Percentiles rank a stretch among this genome's conserved stretches.
Evolutionary conservation across 2,888 invertebrate species (phyloP).

Genomic region (Cephus rjabovi): DNA sequence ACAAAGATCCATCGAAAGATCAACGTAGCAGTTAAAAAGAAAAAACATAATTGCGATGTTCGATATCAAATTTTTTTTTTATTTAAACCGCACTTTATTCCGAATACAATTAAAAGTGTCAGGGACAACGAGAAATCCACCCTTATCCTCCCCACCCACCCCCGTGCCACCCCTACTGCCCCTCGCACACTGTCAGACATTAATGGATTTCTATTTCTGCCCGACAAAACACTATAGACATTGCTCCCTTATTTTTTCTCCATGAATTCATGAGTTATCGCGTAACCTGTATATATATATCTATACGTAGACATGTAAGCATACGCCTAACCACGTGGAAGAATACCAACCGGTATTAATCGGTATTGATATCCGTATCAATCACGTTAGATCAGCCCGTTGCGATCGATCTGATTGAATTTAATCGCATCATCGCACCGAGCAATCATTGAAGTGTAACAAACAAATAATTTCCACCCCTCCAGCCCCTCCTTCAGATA

Average conservation of each 20-base stretch:
- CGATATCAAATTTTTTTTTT: not conserved
- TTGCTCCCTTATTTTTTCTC: not conserved
- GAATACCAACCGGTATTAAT: not conserved
- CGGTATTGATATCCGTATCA: not conserved
- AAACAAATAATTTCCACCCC: not conserved
- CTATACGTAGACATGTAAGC: not conserved
- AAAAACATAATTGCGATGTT: not conserved
- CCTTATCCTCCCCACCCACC: not conserved
- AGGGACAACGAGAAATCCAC: not conserved
- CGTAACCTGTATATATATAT: no score
- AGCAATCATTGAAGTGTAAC: not conserved
- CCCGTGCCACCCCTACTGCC: not conserved
- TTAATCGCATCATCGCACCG: constrained; percentile 32
- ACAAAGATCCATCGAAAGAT: no score
- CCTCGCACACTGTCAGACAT: not conserved
- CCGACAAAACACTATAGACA: not conserved
- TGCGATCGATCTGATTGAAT: constrained; percentile 31
- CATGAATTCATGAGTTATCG: no score
- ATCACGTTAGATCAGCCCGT: constrained; percentile 29
- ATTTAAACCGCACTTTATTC: not conserved
- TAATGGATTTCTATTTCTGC: not conserved
- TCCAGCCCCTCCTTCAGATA: not conserved
- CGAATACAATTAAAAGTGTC: not conserved
- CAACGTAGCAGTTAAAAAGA: no score
- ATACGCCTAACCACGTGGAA: not conserved